These are phyloP conservation scores for Aphyosemion australe DNA, from an alignment of 2,113 vertebrate genomes.

Conservation along the genomic window DNA sequence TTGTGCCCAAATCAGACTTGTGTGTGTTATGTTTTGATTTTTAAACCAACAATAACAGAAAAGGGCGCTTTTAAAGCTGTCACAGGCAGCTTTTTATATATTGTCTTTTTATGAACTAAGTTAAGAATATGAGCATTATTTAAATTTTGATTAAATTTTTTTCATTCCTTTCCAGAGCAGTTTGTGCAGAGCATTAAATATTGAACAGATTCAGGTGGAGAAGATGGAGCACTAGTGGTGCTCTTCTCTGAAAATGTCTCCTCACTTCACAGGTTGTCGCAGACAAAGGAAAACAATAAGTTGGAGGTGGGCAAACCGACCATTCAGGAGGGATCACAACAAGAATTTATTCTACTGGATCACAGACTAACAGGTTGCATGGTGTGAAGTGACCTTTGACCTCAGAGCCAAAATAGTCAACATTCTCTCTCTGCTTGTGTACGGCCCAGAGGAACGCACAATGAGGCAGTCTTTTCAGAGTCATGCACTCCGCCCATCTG, in stretches of 20 bases:
- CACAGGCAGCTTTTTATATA: not conserved
- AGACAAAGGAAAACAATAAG: constrained; percentile 50
- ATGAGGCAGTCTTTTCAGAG: constrained; percentile 34
- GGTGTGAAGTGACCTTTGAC: constrained; percentile 31
- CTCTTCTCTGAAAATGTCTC: constrained; percentile 51
- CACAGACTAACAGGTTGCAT: not conserved
- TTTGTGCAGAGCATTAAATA: constrained; percentile 39
- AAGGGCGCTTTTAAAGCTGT: not conserved
- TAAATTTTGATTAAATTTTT: not conserved
- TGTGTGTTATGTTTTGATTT: not conserved
- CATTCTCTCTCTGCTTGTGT: constrained; percentile 33
- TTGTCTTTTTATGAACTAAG: constrained; percentile 1
- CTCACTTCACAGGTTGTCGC: constrained; percentile 22
- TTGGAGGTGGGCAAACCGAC: not conserved
- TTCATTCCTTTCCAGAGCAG: not conserved
- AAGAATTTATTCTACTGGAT: not conserved
- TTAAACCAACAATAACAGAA: not conserved
- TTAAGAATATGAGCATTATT: not conserved
- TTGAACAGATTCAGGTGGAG: constrained; percentile 51
- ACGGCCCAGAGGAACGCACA: constrained; percentile 19
- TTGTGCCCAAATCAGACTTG: no score
- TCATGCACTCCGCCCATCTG: constrained; percentile 13
- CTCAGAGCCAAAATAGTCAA: constrained; percentile 36
- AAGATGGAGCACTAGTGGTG: constrained; percentile 18
- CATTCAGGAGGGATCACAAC: not conserved